phyloP scores from a whole-genome alignment of 1,140 invertebrate genomes.

The Ladona fulva region DNA sequence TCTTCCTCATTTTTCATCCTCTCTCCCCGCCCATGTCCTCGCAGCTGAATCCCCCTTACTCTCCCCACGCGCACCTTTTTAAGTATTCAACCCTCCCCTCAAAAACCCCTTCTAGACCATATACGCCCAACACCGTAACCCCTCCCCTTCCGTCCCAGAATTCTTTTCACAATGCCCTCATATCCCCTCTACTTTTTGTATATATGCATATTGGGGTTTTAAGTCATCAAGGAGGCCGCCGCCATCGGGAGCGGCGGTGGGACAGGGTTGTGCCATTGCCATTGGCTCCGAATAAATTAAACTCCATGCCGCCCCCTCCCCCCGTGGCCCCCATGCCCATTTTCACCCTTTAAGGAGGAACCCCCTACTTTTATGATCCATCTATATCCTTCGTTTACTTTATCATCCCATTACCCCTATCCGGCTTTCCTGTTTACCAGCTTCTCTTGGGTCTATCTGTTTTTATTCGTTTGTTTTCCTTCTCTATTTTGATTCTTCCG shows the following conservation, averaged over 20 bases:
- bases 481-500: background rate
- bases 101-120: background rate
- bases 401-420: no score
- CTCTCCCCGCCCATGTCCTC: background rate
- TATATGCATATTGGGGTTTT: background rate
- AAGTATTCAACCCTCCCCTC: conserved; percentile 3
- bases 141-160: background rate
- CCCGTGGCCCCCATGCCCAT: background rate
- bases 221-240: background rate
- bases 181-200: background rate
- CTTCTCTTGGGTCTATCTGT: background rate
- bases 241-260: background rate
- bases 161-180: background rate
- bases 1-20: background rate
- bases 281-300: background rate
- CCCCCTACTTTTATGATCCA: no score
- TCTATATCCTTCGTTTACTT: no score
- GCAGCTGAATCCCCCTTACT: background rate
- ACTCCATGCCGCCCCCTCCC: background rate
- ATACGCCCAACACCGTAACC: background rate
- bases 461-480: background rate
- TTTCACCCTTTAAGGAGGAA: background rate
- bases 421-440: no score
- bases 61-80: background rate
- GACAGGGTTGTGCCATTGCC: background rate